Base-by-base conservation (phyloP, 2,797 vertebrate species). In the Pangasius krempfi region DNA sequence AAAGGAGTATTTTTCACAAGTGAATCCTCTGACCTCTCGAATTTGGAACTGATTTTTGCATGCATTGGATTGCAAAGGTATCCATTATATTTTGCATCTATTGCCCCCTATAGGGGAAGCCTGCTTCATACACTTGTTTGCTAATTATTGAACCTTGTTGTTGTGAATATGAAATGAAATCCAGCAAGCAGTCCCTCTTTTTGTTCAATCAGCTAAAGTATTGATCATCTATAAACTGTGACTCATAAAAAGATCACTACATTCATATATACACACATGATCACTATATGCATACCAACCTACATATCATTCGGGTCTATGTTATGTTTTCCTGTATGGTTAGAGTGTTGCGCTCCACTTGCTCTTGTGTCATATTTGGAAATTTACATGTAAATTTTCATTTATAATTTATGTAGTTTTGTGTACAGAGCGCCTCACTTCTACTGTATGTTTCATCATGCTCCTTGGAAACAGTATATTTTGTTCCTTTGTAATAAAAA, bases 71-170 rank as follows among this genome's bases (percentile, higher is more conserved):
- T 81, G 66, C 47, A 62, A 25, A 60, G 5, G 6, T 81, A 54
- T 84, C 30, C 0, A 54, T 68, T 75, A 66, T 52, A 87, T 78
- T 89, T 87, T 84, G n/a, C 86, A 37, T 84, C 13, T 89, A 84
- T 33, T 76, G 88, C 80, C 86, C 68, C 37, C 85, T 89, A 33
- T 52, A 87, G 85, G 68, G 6, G 18, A 89, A 9, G 14, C 3
- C 20, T 25, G 18, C 50, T 72, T 68, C 10, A 58, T 70, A 88
- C 37, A 80, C 27, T 37, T 56, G 9, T 25, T 78, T 3, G 47
- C 6, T 80, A 40, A 68, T 68, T 0, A 85, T 3, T 52, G 12
- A 37, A 58, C 22, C 25, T 62, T 64, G 10, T 62, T 37, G 10
- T 62, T 37, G 81, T 50, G 8, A 84, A 52, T 30, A 33, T 52